Base-by-base conservation (phyloP, 2,888 invertebrate species). In the Melipona beecheii region DNA sequence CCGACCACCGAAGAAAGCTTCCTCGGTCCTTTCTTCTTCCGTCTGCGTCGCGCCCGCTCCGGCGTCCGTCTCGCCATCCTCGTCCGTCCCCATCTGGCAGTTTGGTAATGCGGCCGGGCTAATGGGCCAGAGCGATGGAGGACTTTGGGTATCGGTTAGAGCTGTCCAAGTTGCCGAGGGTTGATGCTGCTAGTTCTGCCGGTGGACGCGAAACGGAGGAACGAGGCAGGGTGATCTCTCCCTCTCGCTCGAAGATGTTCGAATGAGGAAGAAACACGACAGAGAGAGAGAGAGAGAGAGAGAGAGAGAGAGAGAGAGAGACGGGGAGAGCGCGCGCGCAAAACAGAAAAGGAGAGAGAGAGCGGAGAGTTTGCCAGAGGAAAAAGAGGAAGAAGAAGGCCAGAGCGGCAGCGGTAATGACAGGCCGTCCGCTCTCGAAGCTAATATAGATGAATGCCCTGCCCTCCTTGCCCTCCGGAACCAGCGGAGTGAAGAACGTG, bases 361-460 rank as follows among this genome's bases (percentile, higher is more conserved):
- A 52, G 60, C n/a, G 31, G 52, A 81, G 75, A 43, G 83, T 65
- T 82, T 66, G 82, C 86, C 81, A 86, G 87, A 80, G 82, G 81
- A 85, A 83, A 83, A 86, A 81, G 81, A 86, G 79, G 86, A 78
- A 75, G 83, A 84, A 86, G 87, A 83, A 83, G 88, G 79, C 78
- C 83, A 71, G 76, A 92, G 92, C 93, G 93, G 94, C 93, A 91
- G 92, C 93, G 94, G 93, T 94, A 94, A 94, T 94, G 94, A 94
- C 94, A 94, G 94, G 93, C 94, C 94, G 93, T 93, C 92, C 93
- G 94, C 93, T 94, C 93, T 94, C 94, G 94, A 92, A 94, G 94
- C 94, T 94, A 94, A 94, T 94, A 94, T 93, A 94, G 94, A 94
- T 94, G 94, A 94, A 94, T 94, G 94, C 94, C 92, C 93, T 93